Evolutionary conservation across 2,113 vertebrate species (phyloP).

Genomic region (Macquaria ambigua): DNA sequence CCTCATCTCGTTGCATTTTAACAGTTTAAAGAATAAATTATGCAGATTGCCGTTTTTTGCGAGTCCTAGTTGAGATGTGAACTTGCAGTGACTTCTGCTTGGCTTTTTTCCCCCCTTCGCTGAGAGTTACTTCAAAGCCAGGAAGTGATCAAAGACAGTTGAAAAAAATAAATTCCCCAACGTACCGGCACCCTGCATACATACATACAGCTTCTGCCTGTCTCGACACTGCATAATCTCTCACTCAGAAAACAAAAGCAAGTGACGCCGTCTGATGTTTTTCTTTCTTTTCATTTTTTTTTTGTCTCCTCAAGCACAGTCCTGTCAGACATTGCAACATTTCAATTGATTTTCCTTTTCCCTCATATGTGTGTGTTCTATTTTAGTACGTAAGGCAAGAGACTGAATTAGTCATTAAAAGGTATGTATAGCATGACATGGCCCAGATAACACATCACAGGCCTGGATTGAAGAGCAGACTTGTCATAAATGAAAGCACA

Average conservation of each 20-base stretch:
- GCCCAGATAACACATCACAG: constrained; percentile 83
- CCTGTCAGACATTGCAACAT: constrained; percentile 82
- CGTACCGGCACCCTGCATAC: constrained; percentile 81
- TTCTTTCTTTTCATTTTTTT: constrained; percentile 23
- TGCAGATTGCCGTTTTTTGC: constrained; percentile 82
- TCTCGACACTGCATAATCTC: constrained; percentile 62
- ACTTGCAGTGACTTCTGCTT: constrained; percentile 84
- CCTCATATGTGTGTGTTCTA: constrained; percentile 72
- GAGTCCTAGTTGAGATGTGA: constrained; percentile 84
- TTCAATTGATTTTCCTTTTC: constrained; percentile 80
- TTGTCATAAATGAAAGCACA: constrained; percentile 80
- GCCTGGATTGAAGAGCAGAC: constrained; percentile 68
- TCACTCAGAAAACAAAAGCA: constrained; percentile 84
- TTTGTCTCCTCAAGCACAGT: constrained; percentile 71
- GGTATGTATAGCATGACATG: constrained; percentile 76
- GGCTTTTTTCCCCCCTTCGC: constrained; percentile 71
- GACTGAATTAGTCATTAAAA: constrained; percentile 83
- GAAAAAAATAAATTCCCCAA: constrained; percentile 83
- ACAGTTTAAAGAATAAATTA: constrained; percentile 83
- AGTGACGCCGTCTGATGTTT: constrained; percentile 85
- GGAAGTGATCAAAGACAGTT: constrained; percentile 89
- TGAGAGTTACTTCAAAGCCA: constrained; percentile 88
- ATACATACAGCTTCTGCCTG: constrained; percentile 80
- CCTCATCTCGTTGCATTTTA: constrained; percentile 70
- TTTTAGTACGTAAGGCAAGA: constrained; percentile 75